These are phyloP conservation scores for Candidula unifasciata DNA, from an alignment of 2,888 invertebrate genomes.

Conservation along the genomic window DNA sequence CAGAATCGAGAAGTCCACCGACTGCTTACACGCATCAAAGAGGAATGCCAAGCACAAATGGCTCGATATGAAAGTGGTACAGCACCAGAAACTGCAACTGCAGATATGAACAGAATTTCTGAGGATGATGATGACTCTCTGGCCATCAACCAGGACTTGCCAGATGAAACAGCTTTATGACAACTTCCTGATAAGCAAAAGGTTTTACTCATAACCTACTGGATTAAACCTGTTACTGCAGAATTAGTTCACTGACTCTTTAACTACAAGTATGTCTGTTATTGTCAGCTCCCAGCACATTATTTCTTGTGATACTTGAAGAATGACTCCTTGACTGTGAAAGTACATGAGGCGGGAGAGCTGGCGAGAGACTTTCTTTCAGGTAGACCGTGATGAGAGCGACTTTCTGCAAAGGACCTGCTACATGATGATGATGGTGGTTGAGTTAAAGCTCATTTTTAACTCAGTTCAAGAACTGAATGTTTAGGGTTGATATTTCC, in stretches of 20 bases:
- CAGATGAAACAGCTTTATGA: conserved; percentile 53
- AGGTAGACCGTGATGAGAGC: too few species aligned
- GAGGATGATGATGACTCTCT: conserved; percentile 59
- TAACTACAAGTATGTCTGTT: neutral
- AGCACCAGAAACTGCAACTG: conserved; percentile 18
- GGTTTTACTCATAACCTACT: neutral
- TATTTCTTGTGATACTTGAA: neutral
- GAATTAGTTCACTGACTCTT: neutral
- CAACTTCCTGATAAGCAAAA: conserved; percentile 21
- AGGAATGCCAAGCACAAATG: conserved; percentile 81
- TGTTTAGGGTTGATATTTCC: too few species aligned
- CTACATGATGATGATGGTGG: too few species aligned
- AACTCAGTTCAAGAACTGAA: too few species aligned
- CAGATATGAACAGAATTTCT: conserved; percentile 59
- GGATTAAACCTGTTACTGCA: neutral
- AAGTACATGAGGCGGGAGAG: too few species aligned
- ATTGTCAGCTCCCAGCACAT: neutral
- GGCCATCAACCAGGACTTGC: conserved; percentile 49
- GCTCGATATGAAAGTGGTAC: conserved; percentile 54
- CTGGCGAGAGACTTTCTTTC: too few species aligned
- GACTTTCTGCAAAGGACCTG: too few species aligned
- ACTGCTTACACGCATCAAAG: conserved; percentile 86
- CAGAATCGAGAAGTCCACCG: conserved; percentile 86
- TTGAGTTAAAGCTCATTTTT: too few species aligned
- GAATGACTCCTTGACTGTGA: too few species aligned